These are phyloP conservation scores for Chaenodraco wilsoni DNA, from an alignment of 2,797 vertebrate species.

Conservation along the genomic window DNA sequence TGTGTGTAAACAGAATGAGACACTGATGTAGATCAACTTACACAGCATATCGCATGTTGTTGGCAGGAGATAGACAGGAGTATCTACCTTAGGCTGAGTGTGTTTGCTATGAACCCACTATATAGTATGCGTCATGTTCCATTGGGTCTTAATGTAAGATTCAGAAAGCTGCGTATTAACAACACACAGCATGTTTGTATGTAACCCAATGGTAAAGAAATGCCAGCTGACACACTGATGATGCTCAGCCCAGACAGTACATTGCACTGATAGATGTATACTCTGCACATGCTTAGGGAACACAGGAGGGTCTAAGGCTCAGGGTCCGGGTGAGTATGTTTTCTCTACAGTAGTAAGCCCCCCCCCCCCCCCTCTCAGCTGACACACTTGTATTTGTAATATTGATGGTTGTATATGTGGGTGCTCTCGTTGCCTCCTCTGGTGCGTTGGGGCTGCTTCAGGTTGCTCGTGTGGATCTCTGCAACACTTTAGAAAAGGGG, in stretches of 20 bases:
- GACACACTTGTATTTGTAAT: conserved; percentile 33
- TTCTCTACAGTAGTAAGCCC: conserved; percentile 53
- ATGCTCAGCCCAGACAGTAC: conserved; percentile 16
- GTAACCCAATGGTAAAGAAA: too few species aligned
- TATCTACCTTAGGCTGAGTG: conserved; percentile 77
- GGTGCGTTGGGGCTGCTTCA: conserved; percentile 50
- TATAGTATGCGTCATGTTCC: too few species aligned
- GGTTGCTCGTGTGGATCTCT: conserved; percentile 28
- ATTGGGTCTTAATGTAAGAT: too few species aligned
- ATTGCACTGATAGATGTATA: conserved; percentile 72
- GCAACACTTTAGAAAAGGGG: conserved; percentile 61
- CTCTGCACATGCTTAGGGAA: conserved; percentile 76
- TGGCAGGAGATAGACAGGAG: conserved; percentile 65
- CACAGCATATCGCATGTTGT: conserved; percentile 18
- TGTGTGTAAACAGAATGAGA: neutral
- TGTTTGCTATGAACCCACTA: conserved; percentile 38
- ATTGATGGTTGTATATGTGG: conserved; percentile 34
- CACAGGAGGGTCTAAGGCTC: conserved; percentile 72
- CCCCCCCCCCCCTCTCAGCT: conserved; percentile 27
- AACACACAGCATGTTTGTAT: too few species aligned
- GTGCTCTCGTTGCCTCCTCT: conserved; percentile 12
- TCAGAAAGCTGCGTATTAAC: too few species aligned
- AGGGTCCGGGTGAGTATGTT: conserved; percentile 80
- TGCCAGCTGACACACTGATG: conserved; percentile 11
- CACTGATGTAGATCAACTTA: conserved; percentile 13